These are phyloP conservation scores for Heliconius cydno DNA, from an alignment of 2,888 invertebrate genomes.

Conservation along the genomic window DNA sequence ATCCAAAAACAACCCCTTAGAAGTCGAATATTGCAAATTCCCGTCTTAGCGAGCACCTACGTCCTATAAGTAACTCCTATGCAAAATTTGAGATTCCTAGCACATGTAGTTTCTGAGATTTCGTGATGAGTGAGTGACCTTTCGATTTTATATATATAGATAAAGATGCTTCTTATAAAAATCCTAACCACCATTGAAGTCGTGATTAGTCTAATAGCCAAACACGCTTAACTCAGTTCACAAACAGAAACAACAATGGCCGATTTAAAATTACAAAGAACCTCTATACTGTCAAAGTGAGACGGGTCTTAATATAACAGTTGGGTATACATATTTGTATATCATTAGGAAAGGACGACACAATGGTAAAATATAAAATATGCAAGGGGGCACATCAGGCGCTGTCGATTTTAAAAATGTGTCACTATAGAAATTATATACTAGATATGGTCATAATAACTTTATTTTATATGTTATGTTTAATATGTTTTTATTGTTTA, in stretches of 20 bases:
- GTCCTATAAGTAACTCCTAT: no score
- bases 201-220: constrained; percentile 26
- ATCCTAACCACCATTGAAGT: neutral
- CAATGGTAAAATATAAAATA: constrained; percentile 77
- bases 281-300: constrained; percentile 53
- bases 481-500: no score
- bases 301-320: constrained; percentile 62
- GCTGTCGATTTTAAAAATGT: constrained; percentile 50
- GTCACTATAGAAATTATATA: no score
- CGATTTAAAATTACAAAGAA: constrained; percentile 45
- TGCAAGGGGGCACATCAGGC: constrained; percentile 68
- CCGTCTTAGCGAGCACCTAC: no score
- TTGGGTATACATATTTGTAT: constrained; percentile 67
- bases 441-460: neutral
- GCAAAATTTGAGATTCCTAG: no score
- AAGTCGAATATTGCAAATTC: no score
- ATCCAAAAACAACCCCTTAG: no score
- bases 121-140: no score
- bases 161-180: neutral
- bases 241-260: constrained; percentile 38
- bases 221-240: constrained; percentile 35
- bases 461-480: no score
- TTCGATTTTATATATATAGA: no score
- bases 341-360: constrained; percentile 67
- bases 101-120: no score